Evolutionary conservation across 2,113 vertebrate species (phyloP), one percentile per base, ranked within the genome.

Genomic region (Pseudorectes ferrugineus): DNA sequence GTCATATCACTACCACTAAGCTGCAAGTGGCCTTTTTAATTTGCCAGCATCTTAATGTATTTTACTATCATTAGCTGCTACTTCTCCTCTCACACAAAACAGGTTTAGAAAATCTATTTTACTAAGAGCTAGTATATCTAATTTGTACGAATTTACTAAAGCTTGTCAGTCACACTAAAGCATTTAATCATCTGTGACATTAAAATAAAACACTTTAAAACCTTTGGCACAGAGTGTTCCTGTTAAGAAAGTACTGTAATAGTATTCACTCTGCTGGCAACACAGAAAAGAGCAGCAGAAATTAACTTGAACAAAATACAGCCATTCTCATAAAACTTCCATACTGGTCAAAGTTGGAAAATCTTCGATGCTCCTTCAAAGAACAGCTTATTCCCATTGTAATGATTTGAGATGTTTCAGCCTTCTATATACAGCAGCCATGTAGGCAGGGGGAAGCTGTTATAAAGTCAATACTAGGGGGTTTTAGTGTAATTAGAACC

Each of bases 141-240:
- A 96, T 95, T 96, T 95, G 89, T 95, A 92, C 2, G 4, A 93
- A 95, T 94, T 95, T 93, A 92, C 89, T 94, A 96, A 95, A 96
- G 94, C 96, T 95, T 95, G 95, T 97, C 95, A 92, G 96, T 96
- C 96, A 97, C 95, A 96, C 93, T 96, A 94, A 95, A 94, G 93
- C 94, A 94, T 96, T 96, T 96, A 96, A 95, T 96, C 87, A 96
- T 94, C 94, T 97, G 88, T 96, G 95, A 97, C 96, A 94, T 96
- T 96, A 97, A 96, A 96, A 97, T 95, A 97, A 97, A 97, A 95
- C 93, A 96, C 86, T 97, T 95, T 58, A 95, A 97, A 95, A 97
- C 80, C 95, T 91, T 91, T 97, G 96, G 94, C 96, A 97, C 84
- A 78, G 71, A 72, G 72, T 51, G 28, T 55, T 95, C 49, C 73